These are phyloP conservation scores for Eupristina koningsbergeri DNA, from an alignment of 1,140 invertebrate genomes.

Conservation along the genomic window DNA sequence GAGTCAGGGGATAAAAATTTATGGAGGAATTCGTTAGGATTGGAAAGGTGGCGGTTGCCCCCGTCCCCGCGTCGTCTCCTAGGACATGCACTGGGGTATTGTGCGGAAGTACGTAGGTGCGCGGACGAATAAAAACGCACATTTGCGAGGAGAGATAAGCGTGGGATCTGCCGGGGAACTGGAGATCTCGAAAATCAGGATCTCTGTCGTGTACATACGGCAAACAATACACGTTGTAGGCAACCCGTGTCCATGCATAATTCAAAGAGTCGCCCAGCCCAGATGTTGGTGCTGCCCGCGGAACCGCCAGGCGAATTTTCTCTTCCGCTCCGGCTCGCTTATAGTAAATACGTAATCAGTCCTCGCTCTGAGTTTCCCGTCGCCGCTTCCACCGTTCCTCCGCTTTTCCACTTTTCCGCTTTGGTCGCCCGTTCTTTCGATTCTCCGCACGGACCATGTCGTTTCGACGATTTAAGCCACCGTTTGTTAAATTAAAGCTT, in stretches of 20 bases:
- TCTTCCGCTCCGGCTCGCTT: conserved; percentile 67
- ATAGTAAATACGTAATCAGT: conserved; percentile 74
- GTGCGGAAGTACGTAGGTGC: not conserved
- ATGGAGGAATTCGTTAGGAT: too few species aligned
- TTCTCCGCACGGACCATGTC: not conserved
- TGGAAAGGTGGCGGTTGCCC: not conserved
- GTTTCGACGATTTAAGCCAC: not conserved
- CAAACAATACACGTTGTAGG: conserved; percentile 73
- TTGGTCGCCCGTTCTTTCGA: not conserved
- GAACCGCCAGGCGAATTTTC: conserved; percentile 68
- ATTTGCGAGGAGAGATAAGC: conserved; percentile 13
- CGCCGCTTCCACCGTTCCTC: not conserved
- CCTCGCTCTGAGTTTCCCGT: conserved; percentile 49
- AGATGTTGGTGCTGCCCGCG: conserved; percentile 64
- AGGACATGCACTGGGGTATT: not conserved
- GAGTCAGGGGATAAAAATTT: not conserved
- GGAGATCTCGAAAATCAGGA: conserved; percentile 70
- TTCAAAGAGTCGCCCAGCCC: conserved; percentile 72
- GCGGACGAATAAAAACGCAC: not conserved
- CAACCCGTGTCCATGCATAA: conserved; percentile 74
- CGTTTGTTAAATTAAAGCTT: not conserved
- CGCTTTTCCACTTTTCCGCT: not conserved
- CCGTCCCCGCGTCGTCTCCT: conserved; percentile 17
- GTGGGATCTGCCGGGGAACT: conserved; percentile 53
- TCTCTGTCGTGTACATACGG: conserved; percentile 62